Base-by-base conservation (phyloP, 2,113 vertebrate genomes). In the Martes martes region DNA sequence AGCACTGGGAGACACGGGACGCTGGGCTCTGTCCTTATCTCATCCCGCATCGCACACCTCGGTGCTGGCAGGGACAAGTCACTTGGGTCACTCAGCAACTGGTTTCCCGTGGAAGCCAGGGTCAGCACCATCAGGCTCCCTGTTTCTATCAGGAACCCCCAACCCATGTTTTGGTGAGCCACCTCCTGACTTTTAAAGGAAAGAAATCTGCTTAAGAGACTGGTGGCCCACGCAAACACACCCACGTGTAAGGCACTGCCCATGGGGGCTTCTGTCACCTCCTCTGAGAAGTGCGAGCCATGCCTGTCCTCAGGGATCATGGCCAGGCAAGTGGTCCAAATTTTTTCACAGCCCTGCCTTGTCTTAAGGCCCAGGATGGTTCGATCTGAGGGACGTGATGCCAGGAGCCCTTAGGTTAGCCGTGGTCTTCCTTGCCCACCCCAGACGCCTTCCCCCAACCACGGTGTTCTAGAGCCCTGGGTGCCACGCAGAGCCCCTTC, bases 21-120 rank as follows among this genome's bases (percentile, higher is more conserved):
- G 42, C n/a, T 19, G 11, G 73, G 73, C 39, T 76, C 73, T 76
- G 39, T 39, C 11, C 5, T 28, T 39, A n/a, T 33, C 10, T 19
- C 31, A 5, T 39, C 36, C 23, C 2, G 21, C 1, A 39, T 28
- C 23, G 47, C 11, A 3, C 16, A 13, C 26, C 55, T 11, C 0
- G 13, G 42, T 65, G 57, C 23, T 31, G 2, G 33, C 24, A 33
- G 28, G 13, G 45, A 31, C 76, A 11, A n/a, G 23, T 31, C 39
- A 71, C 24, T 18, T 11, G 39, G 42, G 39, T 39, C 10, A 21
- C 31, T 15, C 11, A 39, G 33, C 24, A 15, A 11, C 6, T 61
- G 10, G 11, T 42, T 92, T 52, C 74, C 33, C 4, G 0, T 81
- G 89, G 52, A 65, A 78, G 11, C 28, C 9, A 4, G n/a, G 36